A percentile compares a stretch with the other conserved stretches of the same genome.
Conservation (phyloP, 2,797 vertebrate species). For the Notolepis coatsorum region DNA sequence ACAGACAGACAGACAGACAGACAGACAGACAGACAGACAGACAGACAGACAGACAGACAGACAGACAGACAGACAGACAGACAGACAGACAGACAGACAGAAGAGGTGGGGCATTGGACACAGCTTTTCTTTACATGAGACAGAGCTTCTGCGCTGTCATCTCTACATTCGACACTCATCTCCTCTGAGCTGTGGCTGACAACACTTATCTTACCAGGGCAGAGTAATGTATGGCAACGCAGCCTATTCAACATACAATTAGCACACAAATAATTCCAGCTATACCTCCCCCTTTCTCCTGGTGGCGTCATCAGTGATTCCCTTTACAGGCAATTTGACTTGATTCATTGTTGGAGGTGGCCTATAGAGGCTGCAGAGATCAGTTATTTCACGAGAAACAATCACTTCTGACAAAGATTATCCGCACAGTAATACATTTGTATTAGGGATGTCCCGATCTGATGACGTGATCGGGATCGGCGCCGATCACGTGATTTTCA, state of each 20-base stretch:
- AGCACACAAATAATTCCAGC: neutral
- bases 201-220: no score
- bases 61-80: constrained; percentile 13
- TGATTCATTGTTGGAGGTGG: neutral
- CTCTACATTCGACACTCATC: neutral
- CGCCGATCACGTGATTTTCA: no score
- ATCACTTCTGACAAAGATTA: neutral
- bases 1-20: constrained; percentile 12
- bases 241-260: neutral
- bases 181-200: neutral
- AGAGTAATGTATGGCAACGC: no score
- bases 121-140: neutral
- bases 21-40: constrained; percentile 6
- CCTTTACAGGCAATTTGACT: neutral
- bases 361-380: neutral
- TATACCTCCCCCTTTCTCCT: neutral
- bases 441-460: no score
- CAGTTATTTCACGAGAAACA: constrained; percentile 3
- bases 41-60: constrained; percentile 10
- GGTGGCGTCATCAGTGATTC: neutral
- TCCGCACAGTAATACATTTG: neutral
- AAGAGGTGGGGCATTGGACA: neutral
- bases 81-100: constrained; percentile 6
- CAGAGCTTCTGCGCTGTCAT: neutral
- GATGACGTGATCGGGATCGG: no score